Conservation (phyloP, 1,140 invertebrate species). For the Tribolium castaneum region DNA sequence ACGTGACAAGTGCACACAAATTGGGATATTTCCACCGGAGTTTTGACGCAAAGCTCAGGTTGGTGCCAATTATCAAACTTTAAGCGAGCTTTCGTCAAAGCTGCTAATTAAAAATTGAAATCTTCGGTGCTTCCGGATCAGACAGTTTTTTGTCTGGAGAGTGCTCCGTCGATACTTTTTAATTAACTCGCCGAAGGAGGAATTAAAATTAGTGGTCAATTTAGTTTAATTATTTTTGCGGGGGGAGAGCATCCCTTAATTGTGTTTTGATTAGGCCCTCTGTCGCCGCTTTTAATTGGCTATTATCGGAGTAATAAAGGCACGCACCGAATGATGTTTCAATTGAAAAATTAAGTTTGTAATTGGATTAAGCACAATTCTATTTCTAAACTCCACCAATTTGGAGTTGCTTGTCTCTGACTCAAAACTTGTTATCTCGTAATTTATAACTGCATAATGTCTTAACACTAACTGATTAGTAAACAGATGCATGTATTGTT, state of each 20-base stretch:
- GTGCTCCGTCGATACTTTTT: not conserved
- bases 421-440: conserved; percentile 12
- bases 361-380: conserved; percentile 47
- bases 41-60: not conserved
- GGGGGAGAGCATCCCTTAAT: conserved; percentile 20
- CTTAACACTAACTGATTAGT: conserved; percentile 7
- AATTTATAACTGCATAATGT: conserved; percentile 12
- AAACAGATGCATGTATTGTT: conserved; percentile 8
- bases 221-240: conserved; percentile 20
- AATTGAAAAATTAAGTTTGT: conserved; percentile 49
- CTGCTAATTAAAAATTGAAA: conserved; percentile 27
- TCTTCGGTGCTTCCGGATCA: not conserved
- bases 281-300: not conserved
- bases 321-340: conserved; percentile 40
- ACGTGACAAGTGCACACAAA: conserved; percentile 20
- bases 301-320: not conserved
- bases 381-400: too few relatives aligned
- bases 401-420: too few relatives aligned
- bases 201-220: conserved; percentile 28
- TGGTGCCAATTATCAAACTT: conserved; percentile 15
- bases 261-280: conserved; percentile 21
- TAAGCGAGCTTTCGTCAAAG: not conserved
- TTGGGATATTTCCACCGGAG: not conserved
- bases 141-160: not conserved
- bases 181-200: not conserved